Base-by-base conservation (phyloP, 2,888 invertebrate genomes). In the Pelosia muscerda region DNA sequence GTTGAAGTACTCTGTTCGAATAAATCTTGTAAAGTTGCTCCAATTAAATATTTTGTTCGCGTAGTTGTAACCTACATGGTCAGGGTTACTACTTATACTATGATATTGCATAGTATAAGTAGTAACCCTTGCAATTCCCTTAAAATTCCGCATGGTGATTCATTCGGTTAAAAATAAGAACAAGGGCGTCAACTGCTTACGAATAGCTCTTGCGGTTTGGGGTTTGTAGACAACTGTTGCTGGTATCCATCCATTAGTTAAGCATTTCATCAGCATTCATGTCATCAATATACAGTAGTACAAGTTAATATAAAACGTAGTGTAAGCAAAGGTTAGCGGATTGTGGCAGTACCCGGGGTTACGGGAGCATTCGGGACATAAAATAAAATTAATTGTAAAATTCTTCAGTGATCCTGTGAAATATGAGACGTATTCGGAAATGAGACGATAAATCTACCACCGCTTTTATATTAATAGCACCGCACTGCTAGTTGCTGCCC, bases 401-500 rank as follows among this genome's bases (percentile, higher is more conserved):
- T 54, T 63, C 63, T 54, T 63, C 63, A 31, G 22, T 63, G 54
- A 19, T 3, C 31, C 19, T 19, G 31, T 63, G 31, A 63, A 63
- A 54, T 63, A 63, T 63, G 54, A 31, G 63, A 63, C 63, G 54
- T 54, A 63, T 63, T n/a, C 31, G 63, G 63, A 63, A 63, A 63
- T 63, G 63, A 54, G 53, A 13, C 63, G 28, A 63, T 63, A 63
- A 63, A 23, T 31, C 63, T 31, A 57, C 56, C 25, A 19, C 23
- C 8, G 31, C 19, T 54, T 54, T 54, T 34, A 63, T 49, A 25
- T 38, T 6, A 23, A 26, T 31, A 63, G 26, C 28, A 25, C 53
- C 53, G 53, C 22, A 23, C 8, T n/a, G 25, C 49, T 61, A 10
- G 38, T 60, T 22, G 59, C 25, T 13, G 26, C n/a, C 23, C 19